Conservation (phyloP, 2,888 invertebrate genomes). For the Trissolcus japonicus region DNA sequence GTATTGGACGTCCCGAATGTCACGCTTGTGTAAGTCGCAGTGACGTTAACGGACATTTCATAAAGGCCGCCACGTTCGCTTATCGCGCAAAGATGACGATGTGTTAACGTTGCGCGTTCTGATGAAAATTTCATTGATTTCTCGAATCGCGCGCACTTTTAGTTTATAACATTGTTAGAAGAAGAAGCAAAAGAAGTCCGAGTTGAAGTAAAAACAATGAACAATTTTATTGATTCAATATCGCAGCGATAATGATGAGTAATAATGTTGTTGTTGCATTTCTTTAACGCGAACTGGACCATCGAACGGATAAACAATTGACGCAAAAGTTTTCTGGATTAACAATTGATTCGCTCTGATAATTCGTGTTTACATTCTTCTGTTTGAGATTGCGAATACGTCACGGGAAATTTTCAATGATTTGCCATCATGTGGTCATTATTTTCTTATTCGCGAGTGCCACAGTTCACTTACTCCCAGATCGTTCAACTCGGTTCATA, state of each 20-base stretch:
- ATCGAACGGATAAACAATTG: not conserved
- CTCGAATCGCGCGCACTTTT: not conserved
- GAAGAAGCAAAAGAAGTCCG: not conserved
- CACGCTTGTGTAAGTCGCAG: constrained; percentile 25
- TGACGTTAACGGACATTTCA: constrained; percentile 42
- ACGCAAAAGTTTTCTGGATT: constrained; percentile 22
- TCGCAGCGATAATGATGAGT: constrained; percentile 28
- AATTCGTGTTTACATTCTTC: constrained; percentile 26
- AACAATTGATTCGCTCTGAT: constrained; percentile 23
- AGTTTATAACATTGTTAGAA: not conserved
- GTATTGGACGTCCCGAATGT: constrained; percentile 29
- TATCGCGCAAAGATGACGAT: constrained; percentile 40
- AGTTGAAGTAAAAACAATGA: constrained; percentile 7
- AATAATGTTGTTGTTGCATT: constrained; percentile 29
- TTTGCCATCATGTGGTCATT: constrained; percentile 38
- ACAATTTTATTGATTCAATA: constrained; percentile 23
- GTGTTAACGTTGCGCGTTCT: constrained; percentile 6
- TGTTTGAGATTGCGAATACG: constrained; percentile 28
- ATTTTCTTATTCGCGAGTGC: constrained; percentile 50
- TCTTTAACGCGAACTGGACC: constrained; percentile 15
- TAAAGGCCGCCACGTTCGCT: constrained; percentile 30
- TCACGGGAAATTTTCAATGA: constrained; percentile 46
- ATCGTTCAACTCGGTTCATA: constrained; percentile 58
- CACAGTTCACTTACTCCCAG: constrained; percentile 55
- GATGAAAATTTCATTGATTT: constrained; percentile 2